Evolutionary conservation across 1,140 invertebrate species (phyloP).

Genomic region (Drosophila watanabei): DNA sequence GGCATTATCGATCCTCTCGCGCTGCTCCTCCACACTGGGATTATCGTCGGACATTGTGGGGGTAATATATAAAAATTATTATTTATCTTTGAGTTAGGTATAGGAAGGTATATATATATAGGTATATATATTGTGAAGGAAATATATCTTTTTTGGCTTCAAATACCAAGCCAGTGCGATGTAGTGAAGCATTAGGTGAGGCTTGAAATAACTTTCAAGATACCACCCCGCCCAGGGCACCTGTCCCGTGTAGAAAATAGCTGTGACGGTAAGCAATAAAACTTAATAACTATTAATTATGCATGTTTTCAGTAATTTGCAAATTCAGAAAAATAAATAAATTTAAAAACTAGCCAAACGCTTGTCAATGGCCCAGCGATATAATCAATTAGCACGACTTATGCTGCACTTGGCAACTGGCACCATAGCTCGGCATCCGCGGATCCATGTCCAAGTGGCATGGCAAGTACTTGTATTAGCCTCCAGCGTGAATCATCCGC

Average conservation of each 20-base stretch:
- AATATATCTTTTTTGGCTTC: neutral
- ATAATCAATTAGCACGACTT: slow-evolving; percentile 82
- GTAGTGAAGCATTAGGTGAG: neutral
- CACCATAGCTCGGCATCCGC: slow-evolving; percentile 19
- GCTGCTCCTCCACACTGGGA: slow-evolving; percentile 90
- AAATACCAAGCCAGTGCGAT: neutral
- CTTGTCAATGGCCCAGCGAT: slow-evolving; percentile 72
- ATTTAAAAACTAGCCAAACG: slow-evolving; percentile 47
- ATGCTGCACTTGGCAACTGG: slow-evolving; percentile 73
- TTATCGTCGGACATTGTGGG: slow-evolving; percentile 33
- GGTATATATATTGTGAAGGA: slow-evolving; percentile 1
- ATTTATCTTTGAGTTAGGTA: neutral
- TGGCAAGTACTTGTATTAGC: slow-evolving; percentile 60
- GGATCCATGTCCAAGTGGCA: slow-evolving; percentile 58
- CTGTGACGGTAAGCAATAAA: slow-evolving; percentile 30
- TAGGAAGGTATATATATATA: no score
- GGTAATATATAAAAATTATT: neutral
- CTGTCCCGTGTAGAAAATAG: neutral
- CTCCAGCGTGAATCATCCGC: slow-evolving; percentile 70
- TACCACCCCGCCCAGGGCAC: neutral
- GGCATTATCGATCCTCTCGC: slow-evolving; percentile 91
- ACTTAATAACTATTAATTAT: slow-evolving; percentile 79
- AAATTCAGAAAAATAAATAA: slow-evolving; percentile 49
- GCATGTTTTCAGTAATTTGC: slow-evolving; percentile 75
- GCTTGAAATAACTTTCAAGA: slow-evolving; percentile 1